These are phyloP conservation scores for Ornithoptera alexandrae DNA, from an alignment of 2,888 invertebrate species.

Conservation along the genomic window DNA sequence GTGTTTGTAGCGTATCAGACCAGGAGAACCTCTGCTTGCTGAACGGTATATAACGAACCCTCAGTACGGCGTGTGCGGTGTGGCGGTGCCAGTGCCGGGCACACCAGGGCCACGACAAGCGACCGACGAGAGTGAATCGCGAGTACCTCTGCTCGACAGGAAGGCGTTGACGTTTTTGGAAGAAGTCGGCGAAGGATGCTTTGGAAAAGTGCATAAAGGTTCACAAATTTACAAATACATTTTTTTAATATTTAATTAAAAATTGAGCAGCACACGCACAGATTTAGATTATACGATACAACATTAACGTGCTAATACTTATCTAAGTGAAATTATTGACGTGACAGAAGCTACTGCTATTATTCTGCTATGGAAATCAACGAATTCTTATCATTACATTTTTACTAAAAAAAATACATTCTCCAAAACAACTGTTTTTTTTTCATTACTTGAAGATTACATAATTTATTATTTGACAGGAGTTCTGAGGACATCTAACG, in stretches of 20 bases:
- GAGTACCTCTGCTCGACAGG: constrained; percentile 81
- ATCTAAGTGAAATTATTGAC: too few species aligned
- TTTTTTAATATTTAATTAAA: background rate
- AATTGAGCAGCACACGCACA: too few species aligned
- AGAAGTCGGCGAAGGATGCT: constrained; percentile 92
- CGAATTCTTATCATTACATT: too few species aligned
- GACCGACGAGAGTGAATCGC: constrained; percentile 56
- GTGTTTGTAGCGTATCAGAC: constrained; percentile 73
- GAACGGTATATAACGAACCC: constrained; percentile 89
- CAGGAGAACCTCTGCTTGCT: constrained; percentile 83
- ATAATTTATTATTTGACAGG: constrained; percentile 45
- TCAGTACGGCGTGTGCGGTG: constrained; percentile 82
- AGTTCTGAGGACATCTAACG: constrained; percentile 52
- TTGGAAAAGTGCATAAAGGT: constrained; percentile 95
- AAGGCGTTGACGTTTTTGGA: constrained; percentile 85
- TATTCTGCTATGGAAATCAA: too few species aligned
- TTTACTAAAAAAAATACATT: too few species aligned
- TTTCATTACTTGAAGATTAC: background rate
- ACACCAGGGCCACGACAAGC: constrained; percentile 41
- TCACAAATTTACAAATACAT: constrained; percentile 32
- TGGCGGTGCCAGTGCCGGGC: constrained; percentile 42
- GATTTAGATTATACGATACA: too few species aligned
- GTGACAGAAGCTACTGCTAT: too few species aligned
- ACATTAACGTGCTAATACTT: too few species aligned
- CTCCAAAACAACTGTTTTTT: too few species aligned